Evolutionary conservation across 2,888 invertebrate species (phyloP).

Genomic region (Lagria hirta): DNA sequence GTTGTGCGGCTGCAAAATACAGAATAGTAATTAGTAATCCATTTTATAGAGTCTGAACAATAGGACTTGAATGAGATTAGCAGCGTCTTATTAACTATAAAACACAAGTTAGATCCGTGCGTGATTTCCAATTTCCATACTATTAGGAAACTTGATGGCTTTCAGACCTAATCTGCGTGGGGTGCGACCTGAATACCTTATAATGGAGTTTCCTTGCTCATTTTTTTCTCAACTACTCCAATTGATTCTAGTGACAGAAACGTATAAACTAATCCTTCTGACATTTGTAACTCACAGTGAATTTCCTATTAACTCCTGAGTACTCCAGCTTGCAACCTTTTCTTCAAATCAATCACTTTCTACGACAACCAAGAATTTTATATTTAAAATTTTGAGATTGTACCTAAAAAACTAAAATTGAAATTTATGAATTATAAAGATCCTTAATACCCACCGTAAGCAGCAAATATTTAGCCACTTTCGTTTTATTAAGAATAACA

Average conservation of each 20-base stretch:
- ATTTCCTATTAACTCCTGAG: too few relatives aligned
- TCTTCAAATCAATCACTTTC: too few relatives aligned
- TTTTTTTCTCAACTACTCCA: slow-evolving; percentile 17
- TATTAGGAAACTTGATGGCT: slow-evolving; percentile 51
- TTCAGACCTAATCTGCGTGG: slow-evolving; percentile 42
- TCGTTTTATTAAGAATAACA: too few relatives aligned
- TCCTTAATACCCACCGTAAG: too few relatives aligned
- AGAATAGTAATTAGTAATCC: slow-evolving; percentile 47
- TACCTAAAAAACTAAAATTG: too few relatives aligned
- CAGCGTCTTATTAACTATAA: slow-evolving; percentile 51
- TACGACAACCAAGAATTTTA: too few relatives aligned
- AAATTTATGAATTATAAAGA: too few relatives aligned
- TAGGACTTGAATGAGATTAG: slow-evolving; percentile 47
- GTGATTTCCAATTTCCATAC: slow-evolving; percentile 55
- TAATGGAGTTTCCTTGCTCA: slow-evolving; percentile 20
- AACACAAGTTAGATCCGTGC: slow-evolving; percentile 49
- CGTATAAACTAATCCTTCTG: too few relatives aligned
- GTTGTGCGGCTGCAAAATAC: slow-evolving; percentile 28
- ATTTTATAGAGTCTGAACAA: slow-evolving; percentile 45
- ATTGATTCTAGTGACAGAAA: slow-evolving; percentile 20
- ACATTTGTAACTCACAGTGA: not conserved
- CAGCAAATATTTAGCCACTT: too few relatives aligned
- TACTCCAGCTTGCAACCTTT: too few relatives aligned
- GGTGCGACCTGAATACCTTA: slow-evolving; percentile 22
- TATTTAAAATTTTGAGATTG: too few relatives aligned